Evolutionary conservation across 2,888 invertebrate species (phyloP), one percentile per base, ranked within the genome.

Genomic region (Sinhomidia bicolor): DNA sequence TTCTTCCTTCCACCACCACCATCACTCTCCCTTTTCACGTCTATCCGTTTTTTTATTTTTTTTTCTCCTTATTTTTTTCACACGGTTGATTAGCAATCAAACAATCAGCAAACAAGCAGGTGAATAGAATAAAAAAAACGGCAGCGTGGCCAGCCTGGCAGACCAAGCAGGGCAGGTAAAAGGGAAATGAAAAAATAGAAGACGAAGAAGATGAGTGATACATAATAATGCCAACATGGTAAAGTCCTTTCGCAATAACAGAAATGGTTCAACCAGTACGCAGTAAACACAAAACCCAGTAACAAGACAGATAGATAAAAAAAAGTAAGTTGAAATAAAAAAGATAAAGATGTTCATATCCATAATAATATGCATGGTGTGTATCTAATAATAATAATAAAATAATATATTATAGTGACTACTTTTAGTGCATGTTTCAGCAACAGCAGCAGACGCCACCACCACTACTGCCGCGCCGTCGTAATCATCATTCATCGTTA

Each of bases 31-130:
- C 4, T 65, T 17, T 65, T 32, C 65, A n/a, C 10, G 23, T 12
- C 32, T 68, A 26, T 5, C 36, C 17, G 26, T 51, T 36, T 47
- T 23, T 76, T 26, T 76, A 47, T n/a, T 51, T 23, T 7, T 71
- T 17, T 54, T 51, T 17, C 57, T 57, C 20, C 57, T 60, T 60
- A 32, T 17, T 26, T 79, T 80, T 86, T 81, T 86, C 86, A 86
- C 86, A 86, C 86, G 74, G 74, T 36, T 81, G 86, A 86, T 80
- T 74, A 81, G 71, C 54, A 80, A 86, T 80, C 85, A 85, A 71
- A 71, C 65, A n/a, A 60, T 60, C 65, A 65, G 36, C 20, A n/a
- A 47, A 47, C 9, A 23, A 14, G 23, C 20, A 41, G 41, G 5
- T 36, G 9, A 71, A 44, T 6, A 71, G 41, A 36, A 68, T 44